Base-by-base conservation (phyloP, 2,797 vertebrate genomes). In the Peromyscus melanophrys region DNA sequence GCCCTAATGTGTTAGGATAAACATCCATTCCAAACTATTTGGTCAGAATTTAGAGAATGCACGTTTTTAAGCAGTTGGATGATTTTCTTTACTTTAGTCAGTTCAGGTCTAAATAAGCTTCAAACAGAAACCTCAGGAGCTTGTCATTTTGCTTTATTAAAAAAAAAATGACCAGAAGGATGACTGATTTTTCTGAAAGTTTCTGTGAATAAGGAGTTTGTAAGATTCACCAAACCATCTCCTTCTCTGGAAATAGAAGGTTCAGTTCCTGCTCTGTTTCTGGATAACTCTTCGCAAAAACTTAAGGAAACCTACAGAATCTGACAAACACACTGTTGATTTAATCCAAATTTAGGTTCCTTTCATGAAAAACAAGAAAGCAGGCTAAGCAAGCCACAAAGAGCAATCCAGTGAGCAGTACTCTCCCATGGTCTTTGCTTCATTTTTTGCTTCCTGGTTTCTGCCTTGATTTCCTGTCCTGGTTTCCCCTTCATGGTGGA, bases 11-110 rank as follows among this genome's bases (percentile, higher is more conserved):
- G 67, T 97, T 96, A 94, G 94, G 96, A 97, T 90, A 98, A 97
- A 94, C 96, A 61, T 84, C 16, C 86, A 96, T 95, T 97, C 85
- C 52, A 97, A 97, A 96, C 83, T 97, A 0, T 0, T 90, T 95
- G 96, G 97, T 97, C 93, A 83, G 94, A 96, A 92, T 98, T 95
- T 97, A 98, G 85, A 95, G 67, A 98, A 97, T 0, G 0, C 59
- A 87, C 87, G 87, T 94, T 96, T 96, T 96, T 59, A 95, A 95
- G 69, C 69, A 57, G 90, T 89, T 92, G 37, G 71, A 73, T 89
- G 25, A 92, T 98, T 98, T 96, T 96, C 89, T 55, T 94, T 59
- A 77, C 87, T 97, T 97, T 61, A 93, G 34, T 83, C 96, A 78
- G n/a, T 57, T 96, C 81, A 71, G 77, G 69, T 96, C 88, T 97